Conservation (phyloP, 2,888 invertebrate genomes). For the Microdon myrmicae region DNA sequence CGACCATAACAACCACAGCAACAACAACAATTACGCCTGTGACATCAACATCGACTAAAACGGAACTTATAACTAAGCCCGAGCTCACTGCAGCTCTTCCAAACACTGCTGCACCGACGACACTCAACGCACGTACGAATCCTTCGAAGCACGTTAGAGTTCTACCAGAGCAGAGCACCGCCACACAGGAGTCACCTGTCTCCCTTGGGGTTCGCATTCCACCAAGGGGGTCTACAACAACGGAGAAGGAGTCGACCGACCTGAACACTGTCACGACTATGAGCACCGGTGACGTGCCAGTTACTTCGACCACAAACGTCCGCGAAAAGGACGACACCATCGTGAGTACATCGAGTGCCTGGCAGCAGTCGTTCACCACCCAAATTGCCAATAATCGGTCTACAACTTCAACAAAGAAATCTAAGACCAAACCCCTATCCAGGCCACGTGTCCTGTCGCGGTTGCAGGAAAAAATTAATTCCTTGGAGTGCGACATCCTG, state of each 20-base stretch:
- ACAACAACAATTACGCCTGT: conserved; percentile 46
- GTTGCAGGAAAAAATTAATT: conserved; percentile 73
- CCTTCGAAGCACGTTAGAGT: conserved; percentile 63
- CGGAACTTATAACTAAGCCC: conserved; percentile 20
- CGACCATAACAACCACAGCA: conserved; percentile 18
- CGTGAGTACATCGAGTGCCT: conserved; percentile 56
- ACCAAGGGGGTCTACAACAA: not conserved
- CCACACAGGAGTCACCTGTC: conserved; percentile 54
- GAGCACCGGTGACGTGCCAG: conserved; percentile 16
- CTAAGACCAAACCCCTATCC: conserved; percentile 60
- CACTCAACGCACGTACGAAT: conserved; percentile 57
- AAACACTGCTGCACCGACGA: conserved; percentile 10
- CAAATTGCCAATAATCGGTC: conserved; percentile 24
- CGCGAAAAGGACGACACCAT: conserved; percentile 1
- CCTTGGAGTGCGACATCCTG: conserved; percentile 75
- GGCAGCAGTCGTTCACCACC: conserved; percentile 35
- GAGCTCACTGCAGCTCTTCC: not conserved
- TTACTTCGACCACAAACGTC: conserved; percentile 15
- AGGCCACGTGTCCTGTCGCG: conserved; percentile 68
- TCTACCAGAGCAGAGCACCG: conserved; percentile 29
- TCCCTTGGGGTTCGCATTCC: conserved; percentile 2
- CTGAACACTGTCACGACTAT: conserved; percentile 1
- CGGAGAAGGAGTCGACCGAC: not conserved
- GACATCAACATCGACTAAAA: conserved; percentile 10
- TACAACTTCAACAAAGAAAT: conserved; percentile 32